These are phyloP conservation scores for Phyllostomus hastatus DNA, from an alignment of 2,113 vertebrate species.

Conservation along the genomic window DNA sequence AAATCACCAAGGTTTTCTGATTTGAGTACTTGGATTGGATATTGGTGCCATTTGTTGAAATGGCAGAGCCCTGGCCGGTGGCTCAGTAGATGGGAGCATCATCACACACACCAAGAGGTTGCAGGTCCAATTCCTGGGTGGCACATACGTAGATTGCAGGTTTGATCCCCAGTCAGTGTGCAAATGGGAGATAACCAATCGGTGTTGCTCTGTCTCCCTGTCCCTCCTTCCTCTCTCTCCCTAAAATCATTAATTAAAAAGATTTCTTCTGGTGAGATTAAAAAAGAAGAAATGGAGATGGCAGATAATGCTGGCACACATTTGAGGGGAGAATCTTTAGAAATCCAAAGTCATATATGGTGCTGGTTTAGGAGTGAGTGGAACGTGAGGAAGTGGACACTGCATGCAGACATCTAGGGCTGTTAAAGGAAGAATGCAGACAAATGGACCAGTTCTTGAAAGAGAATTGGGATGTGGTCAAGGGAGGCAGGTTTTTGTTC, in stretches of 20 bases:
- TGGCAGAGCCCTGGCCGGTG: too few relatives aligned
- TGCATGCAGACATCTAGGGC: not conserved
- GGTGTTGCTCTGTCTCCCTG: too few relatives aligned
- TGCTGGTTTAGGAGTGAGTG: not conserved
- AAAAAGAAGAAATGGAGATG: not conserved
- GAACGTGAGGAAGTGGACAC: not conserved
- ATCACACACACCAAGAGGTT: too few relatives aligned
- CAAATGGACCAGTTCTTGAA: not conserved
- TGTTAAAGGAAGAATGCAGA: not conserved
- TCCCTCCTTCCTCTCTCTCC: too few relatives aligned
- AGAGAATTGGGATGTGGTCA: not conserved
- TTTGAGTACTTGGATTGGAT: not conserved
- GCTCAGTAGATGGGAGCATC: too few relatives aligned
- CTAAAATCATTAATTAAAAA: too few relatives aligned
- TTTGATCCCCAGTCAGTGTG: too few relatives aligned
- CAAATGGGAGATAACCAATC: too few relatives aligned
- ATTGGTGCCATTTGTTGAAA: not conserved
- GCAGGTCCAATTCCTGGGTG: too few relatives aligned
- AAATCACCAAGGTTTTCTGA: not conserved
- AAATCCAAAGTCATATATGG: not conserved
- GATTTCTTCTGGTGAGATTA: too few relatives aligned
- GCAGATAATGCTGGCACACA: not conserved
- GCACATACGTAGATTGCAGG: too few relatives aligned
- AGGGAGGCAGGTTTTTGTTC: not conserved
- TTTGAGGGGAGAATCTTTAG: not conserved